Percentiles rank a stretch among this genome's conserved stretches.
phyloP scores from a whole-genome alignment of 2,888 invertebrate genomes.

The Odontomyia ornata region DNA sequence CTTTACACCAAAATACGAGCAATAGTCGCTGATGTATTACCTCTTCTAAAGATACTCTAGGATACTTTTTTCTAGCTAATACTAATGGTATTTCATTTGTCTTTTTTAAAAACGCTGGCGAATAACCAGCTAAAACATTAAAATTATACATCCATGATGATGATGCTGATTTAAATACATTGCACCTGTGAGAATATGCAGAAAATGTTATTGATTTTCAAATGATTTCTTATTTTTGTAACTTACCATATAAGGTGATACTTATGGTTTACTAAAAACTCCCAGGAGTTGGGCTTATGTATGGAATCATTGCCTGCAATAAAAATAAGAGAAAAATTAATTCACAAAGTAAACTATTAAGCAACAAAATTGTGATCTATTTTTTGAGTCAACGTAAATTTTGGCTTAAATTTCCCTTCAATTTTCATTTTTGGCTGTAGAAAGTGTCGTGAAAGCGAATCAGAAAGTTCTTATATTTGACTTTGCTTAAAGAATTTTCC shows the following conservation, averaged over 20 bases:
- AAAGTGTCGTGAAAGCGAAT: too few species aligned
- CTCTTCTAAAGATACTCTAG: conserved; percentile 76
- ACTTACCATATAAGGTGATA: conserved; percentile 81
- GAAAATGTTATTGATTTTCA: neutral
- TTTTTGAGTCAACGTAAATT: too few species aligned
- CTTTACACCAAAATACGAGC: conserved; percentile 35
- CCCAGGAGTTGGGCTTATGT: conserved; percentile 82
- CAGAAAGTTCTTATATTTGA: too few species aligned
- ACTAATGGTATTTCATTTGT: conserved; percentile 81
- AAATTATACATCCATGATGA: conserved; percentile 94
- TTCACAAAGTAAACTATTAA: neutral
- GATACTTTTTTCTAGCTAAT: conserved; percentile 81
- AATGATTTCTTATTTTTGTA: neutral
- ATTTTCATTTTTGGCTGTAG: too few species aligned
- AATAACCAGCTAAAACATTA: conserved; percentile 84
- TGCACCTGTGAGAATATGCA: conserved; percentile 69
- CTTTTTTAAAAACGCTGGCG: conserved; percentile 77
- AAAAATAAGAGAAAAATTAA: conserved; percentile 8
- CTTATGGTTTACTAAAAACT: conserved; percentile 82
- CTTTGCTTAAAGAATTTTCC: too few species aligned
- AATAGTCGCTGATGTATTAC: conserved; percentile 51
- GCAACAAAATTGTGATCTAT: too few species aligned
- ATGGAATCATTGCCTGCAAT: conserved; percentile 62
- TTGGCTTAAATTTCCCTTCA: too few species aligned
- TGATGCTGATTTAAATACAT: conserved; percentile 85